These are phyloP conservation scores for Megastigmus dorsalis DNA, from an alignment of 2,888 invertebrate genomes.

Conservation along the genomic window DNA sequence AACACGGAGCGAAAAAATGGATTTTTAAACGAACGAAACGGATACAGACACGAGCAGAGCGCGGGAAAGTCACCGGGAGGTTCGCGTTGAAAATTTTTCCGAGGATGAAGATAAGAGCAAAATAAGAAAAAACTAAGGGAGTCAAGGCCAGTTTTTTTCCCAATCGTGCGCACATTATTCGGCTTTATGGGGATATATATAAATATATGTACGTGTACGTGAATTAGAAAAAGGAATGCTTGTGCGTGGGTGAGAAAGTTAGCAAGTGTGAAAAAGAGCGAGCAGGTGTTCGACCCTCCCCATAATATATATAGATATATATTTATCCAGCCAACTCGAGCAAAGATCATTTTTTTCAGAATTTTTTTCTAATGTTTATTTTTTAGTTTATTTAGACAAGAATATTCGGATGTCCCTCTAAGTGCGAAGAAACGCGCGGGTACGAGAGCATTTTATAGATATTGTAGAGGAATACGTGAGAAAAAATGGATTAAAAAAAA, in stretches of 20 bases:
- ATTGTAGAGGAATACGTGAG: conserved; percentile 36
- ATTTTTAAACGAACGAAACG: conserved; percentile 37
- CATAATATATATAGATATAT: conserved; percentile 48
- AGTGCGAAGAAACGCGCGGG: conserved; percentile 41
- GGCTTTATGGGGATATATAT: conserved; percentile 50
- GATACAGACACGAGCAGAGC: conserved; percentile 19
- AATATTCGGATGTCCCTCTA: conserved; percentile 35
- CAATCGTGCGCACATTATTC: conserved; percentile 54
- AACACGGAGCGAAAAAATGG: conserved; percentile 11
- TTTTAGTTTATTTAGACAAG: conserved; percentile 29
- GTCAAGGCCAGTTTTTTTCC: conserved; percentile 56
- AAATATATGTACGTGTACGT: conserved; percentile 22
- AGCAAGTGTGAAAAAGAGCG: conserved; percentile 45
- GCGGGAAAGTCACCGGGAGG: conserved; percentile 51
- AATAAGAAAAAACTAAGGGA: conserved; percentile 50
- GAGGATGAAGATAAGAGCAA: conserved; percentile 22
- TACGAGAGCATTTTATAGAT: conserved; percentile 51
- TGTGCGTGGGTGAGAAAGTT: conserved; percentile 35
- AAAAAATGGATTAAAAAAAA: conserved; percentile 50
- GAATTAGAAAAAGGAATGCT: conserved; percentile 39
- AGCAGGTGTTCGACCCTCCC: conserved; percentile 55
- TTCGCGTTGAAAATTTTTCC: not conserved
- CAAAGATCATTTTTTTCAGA: conserved; percentile 51
- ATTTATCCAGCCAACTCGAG: conserved; percentile 52
- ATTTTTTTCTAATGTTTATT: conserved; percentile 46